Evolutionary conservation across 2,797 vertebrate genomes (phyloP), one percentile per base, ranked within the genome.

Genomic region (Spinibarbus caldwelli): DNA sequence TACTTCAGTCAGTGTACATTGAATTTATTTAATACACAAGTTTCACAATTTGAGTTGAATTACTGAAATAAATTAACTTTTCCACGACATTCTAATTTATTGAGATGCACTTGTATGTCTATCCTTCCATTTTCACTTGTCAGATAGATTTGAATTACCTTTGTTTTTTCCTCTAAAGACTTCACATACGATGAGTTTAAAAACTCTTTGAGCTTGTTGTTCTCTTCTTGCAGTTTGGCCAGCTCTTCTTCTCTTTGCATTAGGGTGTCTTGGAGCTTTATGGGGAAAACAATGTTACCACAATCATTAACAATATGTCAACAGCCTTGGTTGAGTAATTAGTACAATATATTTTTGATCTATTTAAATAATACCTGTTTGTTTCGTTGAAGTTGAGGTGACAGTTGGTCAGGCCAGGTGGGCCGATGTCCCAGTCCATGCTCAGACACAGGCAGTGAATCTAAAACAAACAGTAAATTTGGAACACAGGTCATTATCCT

Each of bases 201-300:
- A 92, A 98, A 99, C 86, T 96, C 94, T 90, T 96, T 94, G 49
- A 99, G 96, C 85, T 97, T 96, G 90, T 93, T 94, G 92, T 99
- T 99, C 90, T 99, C 98, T 85, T 97, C 96, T 67, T 99, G 97
- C 70, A 99, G 92, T 45, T 96, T 91, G 82, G 94, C 95, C 86
- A 99, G 95, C 92, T 99, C 96, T 91, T 98, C 97, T 88, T 99
- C 98, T 88, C 96, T 97, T 94, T 98, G 98, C 83, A 97, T 91
- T 89, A 99, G 91, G 11, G 96, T 96, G 88, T 99, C 97, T 92
- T 98, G 97, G 11, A 99, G 97, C 98, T 99, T 90, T 17, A 34
- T 12, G 21, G 38, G 29, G 12, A 2, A 26, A 70, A n/a, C n/a
- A 9, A 29, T 70, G 2, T 62, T 75, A 47, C 19, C 8, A 52